Conservation (phyloP, 2,113 vertebrate genomes). For the Puntigrus tetrazona region DNA sequence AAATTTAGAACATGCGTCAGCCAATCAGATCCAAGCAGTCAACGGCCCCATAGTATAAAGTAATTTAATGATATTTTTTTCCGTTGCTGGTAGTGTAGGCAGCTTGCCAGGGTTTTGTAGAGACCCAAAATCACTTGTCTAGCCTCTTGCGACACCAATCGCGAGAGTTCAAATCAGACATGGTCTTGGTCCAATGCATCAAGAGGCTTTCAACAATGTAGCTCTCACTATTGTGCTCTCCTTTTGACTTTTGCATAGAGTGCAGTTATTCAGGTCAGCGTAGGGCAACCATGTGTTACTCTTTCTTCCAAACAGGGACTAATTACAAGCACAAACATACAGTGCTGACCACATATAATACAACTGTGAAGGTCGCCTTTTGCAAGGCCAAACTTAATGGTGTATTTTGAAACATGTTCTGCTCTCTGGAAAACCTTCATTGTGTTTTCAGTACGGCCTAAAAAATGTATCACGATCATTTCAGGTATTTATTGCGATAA, state of each 20-base stretch:
- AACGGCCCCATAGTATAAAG: too few relatives aligned
- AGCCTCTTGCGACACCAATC: neutral
- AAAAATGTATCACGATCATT: too few relatives aligned
- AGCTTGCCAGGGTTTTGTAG: neutral
- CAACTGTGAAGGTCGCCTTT: neutral
- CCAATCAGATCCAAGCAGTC: too few relatives aligned
- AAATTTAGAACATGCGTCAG: too few relatives aligned
- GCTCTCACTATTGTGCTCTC: neutral
- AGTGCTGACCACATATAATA: conserved; percentile 17
- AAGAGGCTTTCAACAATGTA: neutral
- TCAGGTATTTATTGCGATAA: too few relatives aligned
- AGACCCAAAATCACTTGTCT: neutral
- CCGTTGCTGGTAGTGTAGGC: too few relatives aligned
- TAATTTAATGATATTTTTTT: too few relatives aligned
- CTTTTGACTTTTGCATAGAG: conserved; percentile 2
- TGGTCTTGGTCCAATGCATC: neutral
- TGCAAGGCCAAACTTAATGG: conserved; percentile 17
- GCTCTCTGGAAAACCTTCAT: neutral
- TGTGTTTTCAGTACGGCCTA: neutral
- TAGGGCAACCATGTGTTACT: conserved; percentile 44
- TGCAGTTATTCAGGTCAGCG: conserved; percentile 48
- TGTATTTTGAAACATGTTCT: neutral
- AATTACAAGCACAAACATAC: conserved; percentile 36
- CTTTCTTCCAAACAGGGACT: conserved; percentile 2
- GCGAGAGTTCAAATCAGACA: neutral